Conservation (phyloP, 2,797 vertebrate species). For the Chelon auratus region DNA sequence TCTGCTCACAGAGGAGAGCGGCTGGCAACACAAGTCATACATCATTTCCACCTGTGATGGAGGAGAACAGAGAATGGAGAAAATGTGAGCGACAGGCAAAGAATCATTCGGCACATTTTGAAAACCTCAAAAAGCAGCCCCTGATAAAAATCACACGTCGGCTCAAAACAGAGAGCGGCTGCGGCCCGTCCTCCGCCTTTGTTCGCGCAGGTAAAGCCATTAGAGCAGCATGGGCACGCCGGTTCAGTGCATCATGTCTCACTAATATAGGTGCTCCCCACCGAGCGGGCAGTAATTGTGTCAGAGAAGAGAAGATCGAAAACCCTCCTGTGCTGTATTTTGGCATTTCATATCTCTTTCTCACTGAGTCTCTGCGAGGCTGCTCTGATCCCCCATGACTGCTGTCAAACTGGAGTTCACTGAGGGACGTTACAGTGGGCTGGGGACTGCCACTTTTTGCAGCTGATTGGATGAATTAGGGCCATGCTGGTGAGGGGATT, state of each 20-base stretch:
- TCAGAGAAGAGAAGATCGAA: slow-evolving; percentile 48
- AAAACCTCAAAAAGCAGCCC: slow-evolving; percentile 21
- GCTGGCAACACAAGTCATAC: slow-evolving; percentile 69
- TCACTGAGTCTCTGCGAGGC: not conserved
- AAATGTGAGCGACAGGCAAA: slow-evolving; percentile 45
- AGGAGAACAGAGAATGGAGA: slow-evolving; percentile 11
- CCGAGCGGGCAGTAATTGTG: slow-evolving; percentile 66
- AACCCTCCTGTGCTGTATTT: slow-evolving; percentile 29
- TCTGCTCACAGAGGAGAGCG: slow-evolving; percentile 64
- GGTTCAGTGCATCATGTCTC: slow-evolving; percentile 62
- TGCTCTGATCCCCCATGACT: slow-evolving; percentile 22
- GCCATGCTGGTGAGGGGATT: slow-evolving; percentile 45
- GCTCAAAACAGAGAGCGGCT: slow-evolving; percentile 39
- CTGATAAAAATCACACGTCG: slow-evolving; percentile 57
- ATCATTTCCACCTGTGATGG: slow-evolving; percentile 77
- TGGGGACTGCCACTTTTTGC: slow-evolving; percentile 16
- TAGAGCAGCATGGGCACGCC: slow-evolving; percentile 57
- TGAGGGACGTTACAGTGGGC: slow-evolving; percentile 21
- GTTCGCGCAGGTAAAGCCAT: slow-evolving; percentile 66
- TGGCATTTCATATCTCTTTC: slow-evolving; percentile 34
- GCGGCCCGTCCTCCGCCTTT: slow-evolving; percentile 61
- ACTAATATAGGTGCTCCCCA: slow-evolving; percentile 57
- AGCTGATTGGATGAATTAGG: slow-evolving; percentile 45
- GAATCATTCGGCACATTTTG: slow-evolving; percentile 46
- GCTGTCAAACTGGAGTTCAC: slow-evolving; percentile 30